These are phyloP conservation scores for Apantesis nais DNA, from an alignment of 2,888 invertebrate genomes.

Conservation along the genomic window DNA sequence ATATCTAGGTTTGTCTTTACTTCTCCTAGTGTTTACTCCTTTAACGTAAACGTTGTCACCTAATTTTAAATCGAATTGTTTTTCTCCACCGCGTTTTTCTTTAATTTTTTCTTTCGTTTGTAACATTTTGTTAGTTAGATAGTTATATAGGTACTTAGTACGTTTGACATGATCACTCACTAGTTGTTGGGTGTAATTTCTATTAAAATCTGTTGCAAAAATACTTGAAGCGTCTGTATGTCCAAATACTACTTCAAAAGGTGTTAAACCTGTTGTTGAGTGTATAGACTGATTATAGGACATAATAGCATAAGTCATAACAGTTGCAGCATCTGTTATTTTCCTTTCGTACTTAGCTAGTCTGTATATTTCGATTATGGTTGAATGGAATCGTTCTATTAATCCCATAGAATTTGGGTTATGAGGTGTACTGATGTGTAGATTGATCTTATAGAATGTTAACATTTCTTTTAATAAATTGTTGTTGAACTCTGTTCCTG, in stretches of 20 bases:
- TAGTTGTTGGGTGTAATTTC: conserved; percentile 5
- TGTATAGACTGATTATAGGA: conserved; percentile 8
- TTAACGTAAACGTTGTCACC: too few species aligned
- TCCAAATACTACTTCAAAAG: conserved; percentile 12
- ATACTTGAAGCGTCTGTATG: background rate
- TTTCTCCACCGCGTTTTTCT: too few species aligned
- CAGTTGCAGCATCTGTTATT: conserved; percentile 9
- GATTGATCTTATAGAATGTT: conserved; percentile 5
- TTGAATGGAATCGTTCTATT: conserved; percentile 13
- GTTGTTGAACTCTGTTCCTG: conserved; percentile 20
- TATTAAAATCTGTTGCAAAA: background rate
- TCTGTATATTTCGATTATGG: conserved; percentile 17
- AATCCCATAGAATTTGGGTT: conserved; percentile 18
- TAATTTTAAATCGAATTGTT: too few species aligned
- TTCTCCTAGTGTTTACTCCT: too few species aligned
- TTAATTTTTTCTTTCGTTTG: too few species aligned
- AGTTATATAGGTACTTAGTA: background rate
- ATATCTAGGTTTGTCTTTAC: too few species aligned
- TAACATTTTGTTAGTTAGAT: background rate
- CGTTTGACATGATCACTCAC: background rate
- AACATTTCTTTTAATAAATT: conserved; percentile 5
- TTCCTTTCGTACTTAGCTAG: conserved; percentile 16
- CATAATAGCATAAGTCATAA: conserved; percentile 11
- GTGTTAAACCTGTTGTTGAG: conserved; percentile 6
- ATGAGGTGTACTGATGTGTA: conserved; percentile 10